phyloP scores from a whole-genome alignment of 2,888 invertebrate genomes.

The Orthonevra nobilis region DNA sequence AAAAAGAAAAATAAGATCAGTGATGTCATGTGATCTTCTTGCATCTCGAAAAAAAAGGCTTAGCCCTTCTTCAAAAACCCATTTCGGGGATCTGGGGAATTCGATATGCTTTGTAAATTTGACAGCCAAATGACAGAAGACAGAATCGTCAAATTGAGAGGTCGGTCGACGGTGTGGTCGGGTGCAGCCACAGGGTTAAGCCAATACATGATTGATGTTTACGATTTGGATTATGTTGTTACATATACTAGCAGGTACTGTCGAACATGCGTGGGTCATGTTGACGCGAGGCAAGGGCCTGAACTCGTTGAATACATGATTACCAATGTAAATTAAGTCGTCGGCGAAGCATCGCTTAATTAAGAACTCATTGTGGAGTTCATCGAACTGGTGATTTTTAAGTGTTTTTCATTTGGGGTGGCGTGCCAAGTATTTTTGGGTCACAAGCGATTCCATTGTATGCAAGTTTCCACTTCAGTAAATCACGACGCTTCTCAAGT shows the following conservation, averaged over 20 bases:
- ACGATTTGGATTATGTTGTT: conserved; percentile 56
- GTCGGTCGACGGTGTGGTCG: conserved; percentile 14
- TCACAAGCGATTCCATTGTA: conserved; percentile 3
- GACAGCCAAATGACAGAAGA: conserved; percentile 58
- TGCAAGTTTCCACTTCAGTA: conserved; percentile 24
- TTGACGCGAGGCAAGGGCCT: too few relatives aligned
- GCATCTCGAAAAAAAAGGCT: conserved; percentile 13
- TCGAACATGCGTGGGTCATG: conserved; percentile 46
- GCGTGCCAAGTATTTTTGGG: neutral
- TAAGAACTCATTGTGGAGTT: conserved; percentile 47
- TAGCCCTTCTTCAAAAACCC: conserved; percentile 33
- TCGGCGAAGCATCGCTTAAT: conserved; percentile 43
- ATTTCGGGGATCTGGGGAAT: conserved; percentile 40
- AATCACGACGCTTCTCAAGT: conserved; percentile 17
- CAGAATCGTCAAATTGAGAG: conserved; percentile 44
- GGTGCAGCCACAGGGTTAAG: conserved; percentile 5
- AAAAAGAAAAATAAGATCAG: conserved; percentile 1
- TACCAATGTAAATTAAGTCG: conserved; percentile 46
- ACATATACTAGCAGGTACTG: too few relatives aligned
- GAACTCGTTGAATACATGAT: conserved; percentile 7
- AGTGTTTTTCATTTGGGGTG: conserved; percentile 9
- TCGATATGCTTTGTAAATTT: conserved; percentile 53
- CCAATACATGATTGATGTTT: conserved; percentile 61
- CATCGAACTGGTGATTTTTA: conserved; percentile 48
- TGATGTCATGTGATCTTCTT: conserved; percentile 44